phyloP scores from a whole-genome alignment of 2,888 invertebrate genomes.

The Stictocephala bisonia region DNA sequence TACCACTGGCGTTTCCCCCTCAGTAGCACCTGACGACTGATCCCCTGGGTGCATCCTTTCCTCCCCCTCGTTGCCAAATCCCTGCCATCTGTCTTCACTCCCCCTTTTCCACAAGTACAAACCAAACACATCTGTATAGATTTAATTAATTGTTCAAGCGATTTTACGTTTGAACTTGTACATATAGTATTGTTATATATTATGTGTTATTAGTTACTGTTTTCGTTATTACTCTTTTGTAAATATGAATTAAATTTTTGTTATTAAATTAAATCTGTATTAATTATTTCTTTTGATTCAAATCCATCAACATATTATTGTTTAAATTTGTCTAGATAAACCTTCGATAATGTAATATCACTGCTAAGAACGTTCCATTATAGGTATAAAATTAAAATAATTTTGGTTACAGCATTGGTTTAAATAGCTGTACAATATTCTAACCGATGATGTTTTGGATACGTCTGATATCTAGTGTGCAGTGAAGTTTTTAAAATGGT shows the following conservation, averaged over 20 bases:
- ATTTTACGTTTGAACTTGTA: constrained; percentile 43
- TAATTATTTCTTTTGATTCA: neutral
- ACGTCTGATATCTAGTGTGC: too few relatives aligned
- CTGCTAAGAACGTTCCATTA: too few relatives aligned
- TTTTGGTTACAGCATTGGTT: too few relatives aligned
- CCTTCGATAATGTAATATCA: too few relatives aligned
- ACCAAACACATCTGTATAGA: constrained; percentile 53
- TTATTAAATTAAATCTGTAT: constrained; percentile 17
- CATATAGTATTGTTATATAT: constrained; percentile 43
- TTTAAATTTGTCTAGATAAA: too few relatives aligned
- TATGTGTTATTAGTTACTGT: constrained; percentile 51
- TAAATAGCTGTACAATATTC: too few relatives aligned
- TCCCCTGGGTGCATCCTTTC: constrained; percentile 33
- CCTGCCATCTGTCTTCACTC: constrained; percentile 30
- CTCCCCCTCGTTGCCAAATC: constrained; percentile 46
- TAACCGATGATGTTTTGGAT: too few relatives aligned
- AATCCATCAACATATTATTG: too few relatives aligned
- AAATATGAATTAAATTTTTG: constrained; percentile 45
- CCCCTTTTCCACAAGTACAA: constrained; percentile 53
- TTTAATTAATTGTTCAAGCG: constrained; percentile 50
- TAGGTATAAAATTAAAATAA: too few relatives aligned
- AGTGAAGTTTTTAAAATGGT: too few relatives aligned
- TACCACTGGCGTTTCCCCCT: constrained; percentile 47
- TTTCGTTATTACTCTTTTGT: constrained; percentile 47
- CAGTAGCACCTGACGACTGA: constrained; percentile 53